Percentiles rank a stretch among this genome's conserved stretches.
Conservation (phyloP, 2,113 vertebrate genomes). For the Ellobius talpinus region DNA sequence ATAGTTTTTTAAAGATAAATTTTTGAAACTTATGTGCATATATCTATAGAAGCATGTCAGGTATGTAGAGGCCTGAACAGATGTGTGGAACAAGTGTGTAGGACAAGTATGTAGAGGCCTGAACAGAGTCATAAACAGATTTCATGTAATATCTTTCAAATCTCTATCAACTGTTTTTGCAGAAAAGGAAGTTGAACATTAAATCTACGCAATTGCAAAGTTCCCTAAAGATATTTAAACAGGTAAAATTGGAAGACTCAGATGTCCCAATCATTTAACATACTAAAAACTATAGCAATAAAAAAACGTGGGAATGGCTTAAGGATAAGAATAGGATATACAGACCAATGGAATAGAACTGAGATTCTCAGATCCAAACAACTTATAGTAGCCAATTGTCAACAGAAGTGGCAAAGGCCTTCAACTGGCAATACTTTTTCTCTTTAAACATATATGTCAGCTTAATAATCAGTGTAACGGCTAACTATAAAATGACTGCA, state of each 20-base stretch:
- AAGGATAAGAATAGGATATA: not conserved
- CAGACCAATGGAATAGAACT: not conserved
- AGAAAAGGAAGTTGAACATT: slow-evolving; percentile 35
- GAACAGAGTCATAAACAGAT: not conserved
- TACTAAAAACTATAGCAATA: not conserved
- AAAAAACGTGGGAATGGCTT: not conserved
- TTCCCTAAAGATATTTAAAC: not conserved
- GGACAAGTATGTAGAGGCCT: not conserved
- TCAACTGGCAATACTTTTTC: not conserved
- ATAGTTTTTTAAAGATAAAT: not conserved
- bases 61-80: not conserved
- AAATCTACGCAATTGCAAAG: not conserved
- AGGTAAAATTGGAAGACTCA: not conserved
- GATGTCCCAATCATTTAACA: slow-evolving; percentile 18
- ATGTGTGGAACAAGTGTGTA: too few relatives aligned
- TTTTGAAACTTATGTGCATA: not conserved
- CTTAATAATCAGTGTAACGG: not conserved
- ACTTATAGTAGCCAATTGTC: not conserved
- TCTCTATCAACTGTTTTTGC: not conserved
- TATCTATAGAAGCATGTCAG: not conserved
- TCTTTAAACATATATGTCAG: not conserved
- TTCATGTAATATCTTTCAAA: slow-evolving; percentile 11
- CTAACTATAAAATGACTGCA: not conserved
- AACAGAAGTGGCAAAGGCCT: not conserved
- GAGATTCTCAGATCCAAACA: not conserved